These are phyloP conservation scores for Athalia rosae DNA, from an alignment of 2,888 invertebrate species.

Conservation along the genomic window DNA sequence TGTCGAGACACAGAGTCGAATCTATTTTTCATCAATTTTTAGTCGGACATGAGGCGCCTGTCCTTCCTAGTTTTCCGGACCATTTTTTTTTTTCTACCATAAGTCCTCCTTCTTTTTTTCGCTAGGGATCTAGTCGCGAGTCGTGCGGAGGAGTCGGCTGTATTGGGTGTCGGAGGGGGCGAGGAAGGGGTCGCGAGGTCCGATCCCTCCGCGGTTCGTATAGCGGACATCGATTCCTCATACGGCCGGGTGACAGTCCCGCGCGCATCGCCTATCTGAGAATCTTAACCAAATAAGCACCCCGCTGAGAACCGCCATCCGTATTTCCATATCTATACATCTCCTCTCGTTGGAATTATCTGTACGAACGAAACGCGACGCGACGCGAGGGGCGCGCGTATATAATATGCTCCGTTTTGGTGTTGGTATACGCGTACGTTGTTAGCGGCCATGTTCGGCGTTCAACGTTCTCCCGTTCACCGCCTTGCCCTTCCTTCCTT, in stretches of 20 bases:
- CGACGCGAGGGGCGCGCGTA: no score
- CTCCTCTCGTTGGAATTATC: slow-evolving; percentile 47
- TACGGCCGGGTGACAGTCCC: slow-evolving; percentile 47
- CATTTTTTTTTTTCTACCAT: not conserved
- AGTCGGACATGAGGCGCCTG: no score
- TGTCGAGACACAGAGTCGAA: no score
- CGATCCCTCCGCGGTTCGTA: slow-evolving; percentile 6
- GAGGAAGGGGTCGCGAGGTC: slow-evolving; percentile 19
- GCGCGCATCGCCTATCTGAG: slow-evolving; percentile 44
- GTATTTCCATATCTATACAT: slow-evolving; percentile 49
- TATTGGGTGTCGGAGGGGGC: not conserved
- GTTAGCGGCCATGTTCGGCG: slow-evolving; percentile 46
- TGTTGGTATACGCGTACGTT: slow-evolving; percentile 41
- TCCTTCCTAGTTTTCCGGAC: not conserved
- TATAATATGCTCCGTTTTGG: slow-evolving; percentile 10
- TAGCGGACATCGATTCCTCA: slow-evolving; percentile 47
- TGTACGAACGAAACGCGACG: slow-evolving; percentile 40
- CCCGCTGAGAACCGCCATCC: slow-evolving; percentile 46
- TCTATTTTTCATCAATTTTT: no score
- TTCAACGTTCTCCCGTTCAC: slow-evolving; percentile 35
- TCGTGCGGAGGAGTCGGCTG: not conserved
- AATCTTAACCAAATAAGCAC: slow-evolving; percentile 49
- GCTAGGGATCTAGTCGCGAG: slow-evolving; percentile 1
- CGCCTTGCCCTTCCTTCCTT: not conserved
- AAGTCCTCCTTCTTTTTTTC: not conserved